Base-by-base conservation (phyloP, 2,113 vertebrate genomes). In the Melanerpes formicivorus region DNA sequence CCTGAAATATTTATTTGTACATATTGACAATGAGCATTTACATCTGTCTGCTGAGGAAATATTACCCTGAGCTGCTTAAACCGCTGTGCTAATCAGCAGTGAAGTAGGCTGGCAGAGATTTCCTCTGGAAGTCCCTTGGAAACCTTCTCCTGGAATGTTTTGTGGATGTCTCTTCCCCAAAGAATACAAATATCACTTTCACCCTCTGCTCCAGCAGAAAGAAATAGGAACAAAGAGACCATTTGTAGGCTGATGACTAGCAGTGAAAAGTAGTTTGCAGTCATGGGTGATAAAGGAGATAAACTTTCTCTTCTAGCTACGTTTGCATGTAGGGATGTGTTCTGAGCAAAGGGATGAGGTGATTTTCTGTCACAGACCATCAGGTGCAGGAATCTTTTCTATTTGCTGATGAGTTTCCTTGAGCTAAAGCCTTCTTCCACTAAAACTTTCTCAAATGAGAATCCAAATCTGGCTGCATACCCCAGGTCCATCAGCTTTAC, bases 21-120 rank as follows among this genome's bases (percentile, higher is more conserved):
- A 95, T 95, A 93, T 93, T 96, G 93, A 96, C 94, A 95, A 85
- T 63, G 77, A 97, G 81, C 80, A 90, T 96, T 96, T 95, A 89
- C 81, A 95, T 81, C 90, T 3, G 10, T 84, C 84, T 87, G 75
- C 84, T 79, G 77, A 93, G 87, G 75, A 94, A 83, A 88, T 90
- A 92, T 76, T 90, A 81, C 74, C 75, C 69, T 73, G 85, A 90
- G 83, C 77, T 90, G 75, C 81, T 90, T 95, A 95, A 90, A 80
- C 46, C 72, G n/a, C 87, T 81, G 62, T 66, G 37, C 79, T 93
- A 91, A 93, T 93, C 7, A 2, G 55, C 80, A 52, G 40, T 37
- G 77, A 92, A 69, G 77, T 50, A 70, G 66, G 70, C 34, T n/a
- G 79, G 81, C 81, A 95, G 90, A 88, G 52, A 58, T 86, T 90